Percentiles rank a stretch among this genome's conserved stretches.
Conservation (phyloP, 2,888 invertebrate species). For the Cheiracanthium punctorium region DNA sequence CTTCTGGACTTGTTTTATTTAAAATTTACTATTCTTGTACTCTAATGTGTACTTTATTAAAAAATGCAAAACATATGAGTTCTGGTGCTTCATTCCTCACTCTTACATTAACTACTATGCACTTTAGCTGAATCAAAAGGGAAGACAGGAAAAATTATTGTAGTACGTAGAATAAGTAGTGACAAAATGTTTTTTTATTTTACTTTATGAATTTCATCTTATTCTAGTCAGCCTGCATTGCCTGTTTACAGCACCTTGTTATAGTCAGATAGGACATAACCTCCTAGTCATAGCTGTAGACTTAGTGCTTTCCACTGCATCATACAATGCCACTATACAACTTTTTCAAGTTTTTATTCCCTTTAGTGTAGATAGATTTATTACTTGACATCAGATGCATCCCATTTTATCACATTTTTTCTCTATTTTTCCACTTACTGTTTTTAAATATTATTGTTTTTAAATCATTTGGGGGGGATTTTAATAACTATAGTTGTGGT, state of each 20-base stretch:
- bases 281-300: conserved; percentile 62
- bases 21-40: no score
- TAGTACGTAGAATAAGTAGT: not conserved
- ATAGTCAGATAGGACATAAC: conserved; percentile 50
- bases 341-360: conserved; percentile 30
- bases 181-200: conserved; percentile 51
- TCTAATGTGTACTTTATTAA: no score
- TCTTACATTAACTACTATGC: no score
- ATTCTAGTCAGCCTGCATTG: conserved; percentile 62
- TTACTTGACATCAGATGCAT: conserved; percentile 18
- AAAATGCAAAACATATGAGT: no score
- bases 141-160: not conserved
- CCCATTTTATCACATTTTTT: conserved; percentile 35
- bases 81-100: no score
- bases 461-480: conserved; percentile 10
- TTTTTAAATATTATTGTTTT: not conserved
- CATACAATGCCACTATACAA: conserved; percentile 36
- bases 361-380: conserved; percentile 50
- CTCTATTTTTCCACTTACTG: conserved; percentile 16
- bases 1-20: no score
- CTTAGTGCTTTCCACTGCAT: conserved; percentile 66
- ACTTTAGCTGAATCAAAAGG: no score
- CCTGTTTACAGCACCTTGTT: conserved; percentile 63
- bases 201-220: conserved; percentile 45
- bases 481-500: not conserved